These are phyloP conservation scores for Stenolophus ochropezus DNA, from an alignment of 2,888 invertebrate genomes.

Conservation along the genomic window DNA sequence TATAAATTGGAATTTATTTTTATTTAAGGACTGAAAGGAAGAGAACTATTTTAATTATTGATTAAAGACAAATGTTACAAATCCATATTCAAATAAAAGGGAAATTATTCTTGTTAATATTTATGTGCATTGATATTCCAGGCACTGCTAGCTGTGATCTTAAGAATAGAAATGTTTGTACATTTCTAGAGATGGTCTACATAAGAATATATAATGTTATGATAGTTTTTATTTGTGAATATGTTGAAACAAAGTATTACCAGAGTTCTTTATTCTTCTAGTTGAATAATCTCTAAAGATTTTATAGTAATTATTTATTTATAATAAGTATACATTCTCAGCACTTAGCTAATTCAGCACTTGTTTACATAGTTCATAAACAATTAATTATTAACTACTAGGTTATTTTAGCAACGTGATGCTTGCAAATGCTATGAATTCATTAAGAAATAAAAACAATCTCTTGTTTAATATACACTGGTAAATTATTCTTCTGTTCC, in stretches of 20 bases:
- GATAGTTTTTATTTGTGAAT: conserved; percentile 60
- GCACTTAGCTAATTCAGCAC: conserved; percentile 59
- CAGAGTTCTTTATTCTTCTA: conserved; percentile 60
- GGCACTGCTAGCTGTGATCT: conserved; percentile 61
- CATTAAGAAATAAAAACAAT: conserved; percentile 46
- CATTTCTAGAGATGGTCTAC: conserved; percentile 61
- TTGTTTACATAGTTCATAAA: conserved; percentile 54
- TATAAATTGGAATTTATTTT: conserved; percentile 41
- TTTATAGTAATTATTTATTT: conserved; percentile 60
- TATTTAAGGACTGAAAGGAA: conserved; percentile 35
- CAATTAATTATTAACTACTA: conserved; percentile 43
- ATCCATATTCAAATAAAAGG: conserved; percentile 60
- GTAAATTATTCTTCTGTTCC: conserved; percentile 10
- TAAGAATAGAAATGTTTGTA: conserved; percentile 58
- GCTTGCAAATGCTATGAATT: conserved; percentile 56
- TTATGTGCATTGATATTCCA: conserved; percentile 60
- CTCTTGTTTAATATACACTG: conserved; percentile 22
- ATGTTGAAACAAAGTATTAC: conserved; percentile 57
- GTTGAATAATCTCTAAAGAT: conserved; percentile 58
- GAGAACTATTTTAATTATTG: conserved; percentile 28
- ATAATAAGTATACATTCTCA: conserved; percentile 54
- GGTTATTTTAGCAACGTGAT: conserved; percentile 58
- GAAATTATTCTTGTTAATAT: conserved; percentile 59
- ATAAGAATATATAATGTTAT: conserved; percentile 60
- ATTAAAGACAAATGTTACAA: conserved; percentile 36